Evolutionary conservation across 1,140 invertebrate genomes (phyloP), one percentile per base, ranked within the genome.

Genomic region (Harlomillsia oculata): DNA sequence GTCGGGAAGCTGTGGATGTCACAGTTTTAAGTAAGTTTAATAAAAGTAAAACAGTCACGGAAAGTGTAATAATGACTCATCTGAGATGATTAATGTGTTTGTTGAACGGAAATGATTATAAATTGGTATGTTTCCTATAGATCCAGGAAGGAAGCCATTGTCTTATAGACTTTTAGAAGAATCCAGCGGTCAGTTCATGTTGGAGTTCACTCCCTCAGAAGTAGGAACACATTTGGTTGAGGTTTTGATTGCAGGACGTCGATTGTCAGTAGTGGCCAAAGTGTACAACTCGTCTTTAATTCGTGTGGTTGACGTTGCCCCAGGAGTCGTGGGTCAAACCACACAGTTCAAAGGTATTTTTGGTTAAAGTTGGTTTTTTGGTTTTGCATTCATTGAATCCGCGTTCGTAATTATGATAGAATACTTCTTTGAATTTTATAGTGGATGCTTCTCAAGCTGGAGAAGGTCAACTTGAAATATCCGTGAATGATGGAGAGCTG

Each of bases 401-500:
- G n/a, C n/a, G n/a, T 34, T 34, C n/a, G 8, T 46, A 29, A 25
- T 23, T 2, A 26, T 8, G 14, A 34, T 43, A 20, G 9, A 2
- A 37, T 46, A 26, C 0, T 39, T 43, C 51, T 29, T 23, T 2
- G 34, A 14, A 18, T 44, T 50, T 55, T 57, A 53, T 72, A 90
- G 92, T 97, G 67, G 91, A 97, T 75, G 93, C 93, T 9, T 89
- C 87, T 68, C 86, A 91, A 67, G 93, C 92, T 43, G 93, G 93
- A 36, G 92, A 97, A 79, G 93, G 93, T 28, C 91, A 96, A 73
- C 77, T 97, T 65, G 93, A 97, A 79, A 97, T 97, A 69, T 94
- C 91, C 54, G 93, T 97, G 69, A 97, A 97, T 70, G 90, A 97
- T 74, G 93, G 93, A 59, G 90, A 95, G 78, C 89, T 97, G 29